Conservation (phyloP, 2,113 vertebrate genomes). For the Mungos mungo region DNA sequence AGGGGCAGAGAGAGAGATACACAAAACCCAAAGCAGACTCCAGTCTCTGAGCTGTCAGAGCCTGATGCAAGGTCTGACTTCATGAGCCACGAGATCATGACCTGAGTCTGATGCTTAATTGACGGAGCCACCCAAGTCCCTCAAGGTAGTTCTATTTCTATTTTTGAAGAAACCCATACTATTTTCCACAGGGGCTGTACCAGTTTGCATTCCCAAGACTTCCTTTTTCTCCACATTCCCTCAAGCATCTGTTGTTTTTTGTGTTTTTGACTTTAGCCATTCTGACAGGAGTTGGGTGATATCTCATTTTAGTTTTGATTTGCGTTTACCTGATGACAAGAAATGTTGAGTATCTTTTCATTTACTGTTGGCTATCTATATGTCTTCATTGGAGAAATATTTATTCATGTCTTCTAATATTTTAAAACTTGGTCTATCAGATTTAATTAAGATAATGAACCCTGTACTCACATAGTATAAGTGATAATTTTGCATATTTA, state of each 20-base stretch:
- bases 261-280: background rate
- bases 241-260: background rate
- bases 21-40: too few species aligned
- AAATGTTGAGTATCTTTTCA: background rate
- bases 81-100: too few species aligned
- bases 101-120: too few species aligned
- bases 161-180: background rate
- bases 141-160: background rate
- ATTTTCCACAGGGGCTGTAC: background rate
- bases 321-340: background rate
- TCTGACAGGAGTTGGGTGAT: background rate
- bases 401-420: background rate
- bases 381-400: background rate
- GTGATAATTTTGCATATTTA: background rate
- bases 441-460: slow-evolving; percentile 47
- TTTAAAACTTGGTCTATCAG: slow-evolving; percentile 29
- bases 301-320: background rate
- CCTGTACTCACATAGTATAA: background rate
- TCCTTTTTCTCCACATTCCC: background rate
- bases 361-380: background rate
- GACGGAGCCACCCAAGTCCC: too few species aligned
- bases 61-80: too few species aligned
- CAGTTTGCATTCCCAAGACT: background rate
- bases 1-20: too few species aligned
- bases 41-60: too few species aligned